These are phyloP conservation scores for Archips crataeganus DNA, from an alignment of 2,888 invertebrate genomes.

Conservation along the genomic window DNA sequence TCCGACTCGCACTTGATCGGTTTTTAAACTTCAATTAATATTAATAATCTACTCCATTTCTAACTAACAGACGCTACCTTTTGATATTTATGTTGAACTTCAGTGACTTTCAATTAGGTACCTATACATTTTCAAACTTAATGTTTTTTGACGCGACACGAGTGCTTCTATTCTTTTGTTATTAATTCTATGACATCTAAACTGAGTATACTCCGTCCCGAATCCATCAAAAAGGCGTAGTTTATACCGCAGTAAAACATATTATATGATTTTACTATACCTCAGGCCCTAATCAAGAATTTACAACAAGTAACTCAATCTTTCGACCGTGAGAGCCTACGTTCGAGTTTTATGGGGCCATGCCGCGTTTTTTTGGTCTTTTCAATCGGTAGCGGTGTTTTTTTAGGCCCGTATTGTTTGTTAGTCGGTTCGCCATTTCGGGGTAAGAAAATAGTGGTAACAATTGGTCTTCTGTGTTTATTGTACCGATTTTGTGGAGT, in stretches of 20 bases:
- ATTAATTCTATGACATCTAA: background rate
- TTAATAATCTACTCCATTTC: no score
- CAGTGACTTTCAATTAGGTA: no score
- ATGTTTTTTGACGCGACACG: no score
- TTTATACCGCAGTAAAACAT: conserved; percentile 40
- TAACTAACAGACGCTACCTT: no score
- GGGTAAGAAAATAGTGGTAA: background rate
- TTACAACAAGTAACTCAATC: conserved; percentile 35
- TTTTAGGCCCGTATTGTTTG: conserved; percentile 15
- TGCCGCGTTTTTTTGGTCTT: background rate
- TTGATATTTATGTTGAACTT: no score
- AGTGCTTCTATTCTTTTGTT: background rate
- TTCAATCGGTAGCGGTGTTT: conserved; percentile 18
- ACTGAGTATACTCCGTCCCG: background rate
- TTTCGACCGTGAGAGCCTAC: conserved; percentile 23
- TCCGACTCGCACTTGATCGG: no score
- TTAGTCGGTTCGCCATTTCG: background rate
- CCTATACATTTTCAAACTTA: no score
- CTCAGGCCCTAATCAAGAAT: conserved; percentile 32
- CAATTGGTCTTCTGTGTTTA: background rate
- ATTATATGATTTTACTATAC: conserved; percentile 41
- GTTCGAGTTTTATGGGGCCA: background rate
- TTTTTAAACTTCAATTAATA: no score
- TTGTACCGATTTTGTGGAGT: background rate
- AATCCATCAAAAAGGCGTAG: conserved; percentile 19